phyloP scores from a whole-genome alignment of 2,888 invertebrate genomes.

The Apodemia zela region DNA sequence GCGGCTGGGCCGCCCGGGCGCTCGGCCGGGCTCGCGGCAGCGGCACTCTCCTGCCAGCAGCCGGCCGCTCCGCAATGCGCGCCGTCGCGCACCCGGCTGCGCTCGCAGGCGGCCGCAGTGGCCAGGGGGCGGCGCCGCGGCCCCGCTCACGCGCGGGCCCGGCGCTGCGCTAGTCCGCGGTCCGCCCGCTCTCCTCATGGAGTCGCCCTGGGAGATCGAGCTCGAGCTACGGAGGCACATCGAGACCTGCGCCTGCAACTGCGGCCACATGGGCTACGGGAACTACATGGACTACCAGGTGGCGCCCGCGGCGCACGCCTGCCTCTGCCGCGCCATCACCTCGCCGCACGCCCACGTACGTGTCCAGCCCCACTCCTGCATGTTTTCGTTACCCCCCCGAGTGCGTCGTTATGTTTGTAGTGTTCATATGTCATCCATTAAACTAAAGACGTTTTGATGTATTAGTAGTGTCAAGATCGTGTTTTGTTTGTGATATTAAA shows the following conservation, averaged over 20 bases:
- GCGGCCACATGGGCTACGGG: conserved; percentile 96
- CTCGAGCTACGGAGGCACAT: conserved; percentile 93
- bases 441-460: conserved; percentile 34
- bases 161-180: conserved; percentile 61
- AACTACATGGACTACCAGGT: conserved; percentile 96
- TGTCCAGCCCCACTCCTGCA: conserved; percentile 49
- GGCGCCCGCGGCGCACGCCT: conserved; percentile 72
- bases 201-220: conserved; percentile 84
- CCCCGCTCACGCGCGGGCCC: conserved; percentile 50
- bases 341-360: conserved; percentile 78
- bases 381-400: conserved; percentile 47
- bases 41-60: conserved; percentile 69
- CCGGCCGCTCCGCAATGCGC: conserved; percentile 62
- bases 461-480: conserved; percentile 26
- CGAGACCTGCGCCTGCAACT: conserved; percentile 93
- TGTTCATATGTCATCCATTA: conserved; percentile 41
- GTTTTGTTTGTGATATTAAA: conserved; percentile 19
- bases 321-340: conserved; percentile 75
- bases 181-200: conserved; percentile 69
- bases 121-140: conserved; percentile 49
- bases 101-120: conserved; percentile 8
- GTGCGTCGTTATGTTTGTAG: conserved; percentile 47
- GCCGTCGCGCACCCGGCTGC: conserved; percentile 42
- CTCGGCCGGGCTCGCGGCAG: conserved; percentile 53
- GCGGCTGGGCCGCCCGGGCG: conserved; percentile 73